Base-by-base conservation (phyloP, 2,888 invertebrate species). In the Exephanes ischioxanthus region DNA sequence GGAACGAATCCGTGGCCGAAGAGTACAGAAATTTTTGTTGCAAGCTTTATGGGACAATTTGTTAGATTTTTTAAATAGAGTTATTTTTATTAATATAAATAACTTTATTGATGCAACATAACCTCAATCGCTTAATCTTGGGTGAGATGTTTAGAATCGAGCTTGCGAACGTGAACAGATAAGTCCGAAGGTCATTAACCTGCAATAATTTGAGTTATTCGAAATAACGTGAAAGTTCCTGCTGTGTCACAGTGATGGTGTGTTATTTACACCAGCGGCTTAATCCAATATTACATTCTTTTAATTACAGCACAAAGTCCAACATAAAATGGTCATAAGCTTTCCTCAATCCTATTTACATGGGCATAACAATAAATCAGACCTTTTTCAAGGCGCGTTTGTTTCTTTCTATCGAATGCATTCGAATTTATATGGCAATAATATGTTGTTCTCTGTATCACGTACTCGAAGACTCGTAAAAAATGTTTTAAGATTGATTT, bases 171-270 rank as follows among this genome's bases (percentile, higher is more conserved):
- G 5, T 1, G 26, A 58, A 58, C 26, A 26, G 26, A 58, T 11
- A 14, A 86, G 68, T 79, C 70, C 79, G 45, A 61, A 14, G 72
- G 19, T 66, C 26, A 19, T 26, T 4, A 55, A 55, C 37, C 26
- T 16, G 19, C 4, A 16, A 16, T 58, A 1, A 58, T 11, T 26
- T 26, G 26, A 58, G 1, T 26, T 11, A 9, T 22, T 26, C 22
- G 22, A 14, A 58, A 58, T 26, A 26, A 58, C 45, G 16, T 9
- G 11, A 26, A 58, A 9, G 1, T 22, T 22, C 41, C 41, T 11
- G 41, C 41, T 22, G 26, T 2, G 55, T 22, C 6, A 22, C 14
- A 26, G 11, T 1, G 14, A 14, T 22, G 26, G 14, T 26, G 58
- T 22, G 14, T 22, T 45, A 26, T 14, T 9, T 14, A 11, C 11